Evolutionary conservation across 2,888 invertebrate species (phyloP).

Genomic region (Meteorus colon): DNA sequence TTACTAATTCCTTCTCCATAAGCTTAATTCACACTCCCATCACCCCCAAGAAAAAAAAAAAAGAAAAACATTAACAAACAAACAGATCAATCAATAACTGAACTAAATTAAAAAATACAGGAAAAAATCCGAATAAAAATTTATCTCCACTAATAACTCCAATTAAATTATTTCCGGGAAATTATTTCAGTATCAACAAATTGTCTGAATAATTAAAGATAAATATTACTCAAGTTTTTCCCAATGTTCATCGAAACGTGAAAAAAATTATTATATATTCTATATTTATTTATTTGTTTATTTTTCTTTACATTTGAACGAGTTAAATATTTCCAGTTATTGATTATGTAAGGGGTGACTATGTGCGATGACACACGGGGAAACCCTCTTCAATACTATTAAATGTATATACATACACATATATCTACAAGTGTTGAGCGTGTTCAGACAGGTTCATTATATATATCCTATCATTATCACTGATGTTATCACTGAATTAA

Average conservation of each 20-base stretch:
- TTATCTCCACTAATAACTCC: neutral
- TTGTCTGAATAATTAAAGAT: too few species aligned
- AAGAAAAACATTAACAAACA: neutral
- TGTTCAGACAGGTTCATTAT: too few species aligned
- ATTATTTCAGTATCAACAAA: too few species aligned
- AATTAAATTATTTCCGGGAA: too few species aligned
- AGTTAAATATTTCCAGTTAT: neutral
- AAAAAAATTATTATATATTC: neutral
- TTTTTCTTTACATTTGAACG: neutral
- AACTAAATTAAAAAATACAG: neutral
- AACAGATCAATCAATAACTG: neutral
- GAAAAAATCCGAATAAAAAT: neutral
- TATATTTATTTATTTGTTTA: neutral
- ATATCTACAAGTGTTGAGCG: too few species aligned
- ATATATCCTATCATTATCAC: neutral
- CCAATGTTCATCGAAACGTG: neutral
- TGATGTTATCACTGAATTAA: conserved; percentile 1
- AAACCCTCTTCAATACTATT: neutral
- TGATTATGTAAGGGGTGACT: neutral
- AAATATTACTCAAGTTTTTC: too few species aligned
- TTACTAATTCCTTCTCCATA: too few species aligned
- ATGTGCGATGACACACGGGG: neutral
- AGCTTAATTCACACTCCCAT: neutral
- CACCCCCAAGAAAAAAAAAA: neutral
- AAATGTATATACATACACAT: neutral